Conservation (phyloP, 2,888 invertebrate genomes). For the Acleris literana region DNA sequence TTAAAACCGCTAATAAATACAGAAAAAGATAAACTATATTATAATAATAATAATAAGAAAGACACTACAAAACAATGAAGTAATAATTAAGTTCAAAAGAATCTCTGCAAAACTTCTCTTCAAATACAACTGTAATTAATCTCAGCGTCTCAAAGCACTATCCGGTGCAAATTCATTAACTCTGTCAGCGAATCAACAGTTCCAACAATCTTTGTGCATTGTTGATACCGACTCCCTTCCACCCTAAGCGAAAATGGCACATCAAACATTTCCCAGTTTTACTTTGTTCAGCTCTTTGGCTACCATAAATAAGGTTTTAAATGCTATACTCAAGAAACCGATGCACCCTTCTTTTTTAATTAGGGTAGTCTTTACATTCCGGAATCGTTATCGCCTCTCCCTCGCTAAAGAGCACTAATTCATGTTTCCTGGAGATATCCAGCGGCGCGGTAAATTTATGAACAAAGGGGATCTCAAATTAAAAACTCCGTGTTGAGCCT, state of each 20-base stretch:
- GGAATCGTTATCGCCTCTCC: conserved; percentile 62
- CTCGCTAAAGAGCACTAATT: conserved; percentile 67
- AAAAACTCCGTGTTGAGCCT: conserved; percentile 70
- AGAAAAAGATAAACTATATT: no score
- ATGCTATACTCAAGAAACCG: no score
- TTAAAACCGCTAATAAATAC: no score
- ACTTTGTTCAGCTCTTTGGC: no score
- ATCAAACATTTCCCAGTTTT: no score
- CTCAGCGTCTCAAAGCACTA: conserved; percentile 19
- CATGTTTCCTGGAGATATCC: conserved; percentile 74
- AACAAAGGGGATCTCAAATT: conserved; percentile 75
- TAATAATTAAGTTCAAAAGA: no score
- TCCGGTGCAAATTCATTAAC: conserved; percentile 33
- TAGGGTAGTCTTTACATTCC: conserved; percentile 45
- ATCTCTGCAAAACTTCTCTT: neutral
- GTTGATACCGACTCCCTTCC: conserved; percentile 37
- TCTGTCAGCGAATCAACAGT: conserved; percentile 24
- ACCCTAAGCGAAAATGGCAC: no score
- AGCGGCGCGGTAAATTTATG: conserved; percentile 70
- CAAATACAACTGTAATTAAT: conserved; percentile 20
- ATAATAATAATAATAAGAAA: no score
- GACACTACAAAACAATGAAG: no score
- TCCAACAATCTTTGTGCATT: conserved; percentile 32
- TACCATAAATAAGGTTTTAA: no score
- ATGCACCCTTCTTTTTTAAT: no score